phyloP scores from a whole-genome alignment of 2,888 invertebrate species.

The Deilephila porcellus region DNA sequence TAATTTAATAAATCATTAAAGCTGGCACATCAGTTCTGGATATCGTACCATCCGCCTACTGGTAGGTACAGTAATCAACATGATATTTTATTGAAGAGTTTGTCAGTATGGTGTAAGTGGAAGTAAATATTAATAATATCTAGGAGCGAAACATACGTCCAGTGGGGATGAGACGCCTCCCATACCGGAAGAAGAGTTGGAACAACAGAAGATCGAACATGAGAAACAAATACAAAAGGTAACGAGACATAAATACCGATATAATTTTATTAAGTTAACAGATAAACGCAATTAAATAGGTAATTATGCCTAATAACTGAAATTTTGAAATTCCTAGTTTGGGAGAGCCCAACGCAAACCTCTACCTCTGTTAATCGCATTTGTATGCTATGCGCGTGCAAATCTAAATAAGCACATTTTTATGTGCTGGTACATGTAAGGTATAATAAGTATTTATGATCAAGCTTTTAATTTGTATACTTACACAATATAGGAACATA shows the following conservation, averaged over 20 bases:
- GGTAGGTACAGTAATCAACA: constrained; percentile 66
- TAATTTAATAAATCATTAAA: constrained; percentile 61
- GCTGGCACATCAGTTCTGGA: constrained; percentile 95
- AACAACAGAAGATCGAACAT: constrained; percentile 87
- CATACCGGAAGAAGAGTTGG: constrained; percentile 79
- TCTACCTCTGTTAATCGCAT: too few relatives aligned
- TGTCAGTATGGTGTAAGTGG: constrained; percentile 28
- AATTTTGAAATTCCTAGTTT: too few relatives aligned
- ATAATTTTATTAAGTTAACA: too few relatives aligned
- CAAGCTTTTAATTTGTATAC: too few relatives aligned
- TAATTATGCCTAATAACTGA: too few relatives aligned
- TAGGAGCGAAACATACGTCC: constrained; percentile 79
- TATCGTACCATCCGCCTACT: constrained; percentile 92
- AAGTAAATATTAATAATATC: constrained; percentile 12
- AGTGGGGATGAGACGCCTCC: constrained; percentile 83
- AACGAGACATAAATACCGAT: neutral
- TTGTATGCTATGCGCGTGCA: too few relatives aligned
- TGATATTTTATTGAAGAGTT: neutral
- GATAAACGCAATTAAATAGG: too few relatives aligned
- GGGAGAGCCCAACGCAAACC: too few relatives aligned
- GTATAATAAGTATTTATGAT: too few relatives aligned
- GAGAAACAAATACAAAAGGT: constrained; percentile 86
- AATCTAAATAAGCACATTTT: too few relatives aligned
- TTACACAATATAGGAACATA: too few relatives aligned
- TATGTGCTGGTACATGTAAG: too few relatives aligned